phyloP scores from a whole-genome alignment of 2,888 invertebrate species.

The Drosophila kokeensis region DNA sequence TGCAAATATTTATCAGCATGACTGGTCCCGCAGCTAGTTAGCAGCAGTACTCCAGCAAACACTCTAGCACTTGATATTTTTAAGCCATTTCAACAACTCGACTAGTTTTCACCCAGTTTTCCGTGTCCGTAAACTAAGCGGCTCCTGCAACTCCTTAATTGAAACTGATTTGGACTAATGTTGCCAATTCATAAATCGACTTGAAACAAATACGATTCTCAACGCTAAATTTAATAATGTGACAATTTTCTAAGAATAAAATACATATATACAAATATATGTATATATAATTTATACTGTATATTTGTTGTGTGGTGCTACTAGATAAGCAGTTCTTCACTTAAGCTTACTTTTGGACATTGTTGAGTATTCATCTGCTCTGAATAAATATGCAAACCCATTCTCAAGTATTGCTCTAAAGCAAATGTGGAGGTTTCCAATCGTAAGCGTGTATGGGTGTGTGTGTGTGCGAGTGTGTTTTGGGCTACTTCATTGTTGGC shows the following conservation, averaged over 20 bases:
- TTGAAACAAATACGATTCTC: neutral
- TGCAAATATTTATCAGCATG: conserved; percentile 74
- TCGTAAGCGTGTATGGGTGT: neutral
- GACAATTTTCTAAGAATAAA: neutral
- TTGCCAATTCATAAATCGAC: neutral
- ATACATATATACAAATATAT: too few relatives aligned
- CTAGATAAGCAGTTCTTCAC: neutral
- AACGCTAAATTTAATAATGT: neutral
- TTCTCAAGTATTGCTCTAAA: neutral
- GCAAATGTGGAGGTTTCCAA: neutral
- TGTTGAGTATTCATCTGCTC: conserved; percentile 54
- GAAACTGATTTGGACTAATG: neutral
- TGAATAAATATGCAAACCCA: conserved; percentile 44
- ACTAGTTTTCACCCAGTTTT: neutral
- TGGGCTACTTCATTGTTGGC: conserved; percentile 42
- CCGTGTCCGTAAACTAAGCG: conserved; percentile 20
- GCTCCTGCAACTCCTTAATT: neutral
- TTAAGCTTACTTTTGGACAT: neutral
- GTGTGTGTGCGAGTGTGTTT: neutral
- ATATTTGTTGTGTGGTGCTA: neutral
- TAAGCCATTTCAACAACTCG: conserved; percentile 2
- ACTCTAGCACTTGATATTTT: conserved; percentile 33
- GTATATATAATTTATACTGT: neutral
- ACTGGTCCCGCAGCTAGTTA: conserved; percentile 42
- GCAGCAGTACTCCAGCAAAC: conserved; percentile 1